Evolutionary conservation across 2,888 invertebrate species (phyloP).

Genomic region (Fabriciana adippe): DNA sequence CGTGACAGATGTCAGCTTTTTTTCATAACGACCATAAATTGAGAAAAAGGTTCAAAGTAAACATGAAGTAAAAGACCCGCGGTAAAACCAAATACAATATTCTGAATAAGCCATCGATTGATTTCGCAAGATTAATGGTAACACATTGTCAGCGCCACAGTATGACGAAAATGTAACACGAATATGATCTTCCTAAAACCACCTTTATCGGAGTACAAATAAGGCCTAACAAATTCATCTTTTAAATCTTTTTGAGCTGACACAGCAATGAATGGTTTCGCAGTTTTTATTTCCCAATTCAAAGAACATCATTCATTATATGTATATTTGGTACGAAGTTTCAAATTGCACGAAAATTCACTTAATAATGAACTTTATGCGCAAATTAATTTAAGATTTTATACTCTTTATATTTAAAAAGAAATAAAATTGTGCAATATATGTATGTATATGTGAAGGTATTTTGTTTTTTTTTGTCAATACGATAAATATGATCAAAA

Average conservation of each 20-base stretch:
- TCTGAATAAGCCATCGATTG: conserved; percentile 83
- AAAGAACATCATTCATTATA: conserved; percentile 43
- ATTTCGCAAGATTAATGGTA: conserved; percentile 82
- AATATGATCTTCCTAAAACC: conserved; percentile 64
- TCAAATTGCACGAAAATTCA: conserved; percentile 37
- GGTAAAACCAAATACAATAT: conserved; percentile 80
- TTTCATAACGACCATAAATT: conserved; percentile 68
- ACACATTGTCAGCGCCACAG: conserved; percentile 79
- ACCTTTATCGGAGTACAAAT: conserved; percentile 58
- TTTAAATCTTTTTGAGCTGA: conserved; percentile 64
- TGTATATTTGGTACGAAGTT: conserved; percentile 33
- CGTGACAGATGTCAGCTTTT: conserved; percentile 70
- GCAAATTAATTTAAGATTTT: conserved; percentile 45
- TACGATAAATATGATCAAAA: too few species aligned
- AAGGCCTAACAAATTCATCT: conserved; percentile 65
- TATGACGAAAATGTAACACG: conserved; percentile 65
- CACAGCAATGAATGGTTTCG: conserved; percentile 63
- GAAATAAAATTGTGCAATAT: too few species aligned
- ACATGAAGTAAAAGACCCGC: conserved; percentile 75
- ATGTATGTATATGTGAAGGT: too few species aligned
- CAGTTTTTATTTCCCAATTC: conserved; percentile 48
- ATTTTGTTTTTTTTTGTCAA: too few species aligned
- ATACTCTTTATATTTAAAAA: too few species aligned
- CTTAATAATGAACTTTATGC: conserved; percentile 46
- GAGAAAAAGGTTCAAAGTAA: conserved; percentile 79